These are phyloP conservation scores for Apocheima hispidaria DNA, from an alignment of 2,888 invertebrate genomes.

Conservation along the genomic window DNA sequence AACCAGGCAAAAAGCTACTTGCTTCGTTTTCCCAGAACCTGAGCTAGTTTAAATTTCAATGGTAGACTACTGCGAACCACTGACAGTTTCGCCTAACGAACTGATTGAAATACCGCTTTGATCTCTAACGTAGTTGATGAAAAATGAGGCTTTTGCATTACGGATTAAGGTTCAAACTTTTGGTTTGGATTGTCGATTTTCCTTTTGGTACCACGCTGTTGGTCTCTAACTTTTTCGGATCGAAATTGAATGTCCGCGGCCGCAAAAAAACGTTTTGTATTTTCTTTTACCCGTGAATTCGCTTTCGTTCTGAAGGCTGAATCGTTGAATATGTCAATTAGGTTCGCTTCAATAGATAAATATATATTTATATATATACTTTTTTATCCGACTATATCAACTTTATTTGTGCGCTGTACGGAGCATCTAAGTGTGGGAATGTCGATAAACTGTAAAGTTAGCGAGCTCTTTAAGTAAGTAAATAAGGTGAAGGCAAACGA, in stretches of 20 bases:
- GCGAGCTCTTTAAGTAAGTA: slow-evolving; percentile 46
- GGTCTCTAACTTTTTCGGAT: slow-evolving; percentile 31
- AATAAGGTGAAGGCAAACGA: slow-evolving; percentile 67
- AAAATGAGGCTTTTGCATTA: slow-evolving; percentile 14
- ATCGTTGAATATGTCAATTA: slow-evolving; percentile 13
- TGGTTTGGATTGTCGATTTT: slow-evolving; percentile 9
- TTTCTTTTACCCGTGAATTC: slow-evolving; percentile 24
- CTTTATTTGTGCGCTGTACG: slow-evolving; percentile 16
- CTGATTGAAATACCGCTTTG: slow-evolving; percentile 80
- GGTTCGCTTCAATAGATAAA: slow-evolving; percentile 1
- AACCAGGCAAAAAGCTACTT: slow-evolving; percentile 58
- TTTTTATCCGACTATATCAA: neutral
- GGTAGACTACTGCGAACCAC: slow-evolving; percentile 75
- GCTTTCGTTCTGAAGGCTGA: slow-evolving; percentile 23
- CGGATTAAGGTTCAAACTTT: slow-evolving; percentile 14
- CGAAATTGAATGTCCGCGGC: slow-evolving; percentile 27
- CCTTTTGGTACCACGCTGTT: slow-evolving; percentile 29
- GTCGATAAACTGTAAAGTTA: slow-evolving; percentile 49
- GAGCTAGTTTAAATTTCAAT: slow-evolving; percentile 83
- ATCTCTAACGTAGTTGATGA: slow-evolving; percentile 51
- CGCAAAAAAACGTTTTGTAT: slow-evolving; percentile 24
- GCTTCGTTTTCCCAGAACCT: slow-evolving; percentile 70
- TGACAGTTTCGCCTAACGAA: slow-evolving; percentile 79
- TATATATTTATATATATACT: neutral
- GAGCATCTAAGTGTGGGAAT: slow-evolving; percentile 17